Percentiles rank a stretch among this genome's conserved stretches.
These are phyloP conservation scores for Idaea dimidiata DNA, from an alignment of 2,888 invertebrate species.

Conservation along the genomic window DNA sequence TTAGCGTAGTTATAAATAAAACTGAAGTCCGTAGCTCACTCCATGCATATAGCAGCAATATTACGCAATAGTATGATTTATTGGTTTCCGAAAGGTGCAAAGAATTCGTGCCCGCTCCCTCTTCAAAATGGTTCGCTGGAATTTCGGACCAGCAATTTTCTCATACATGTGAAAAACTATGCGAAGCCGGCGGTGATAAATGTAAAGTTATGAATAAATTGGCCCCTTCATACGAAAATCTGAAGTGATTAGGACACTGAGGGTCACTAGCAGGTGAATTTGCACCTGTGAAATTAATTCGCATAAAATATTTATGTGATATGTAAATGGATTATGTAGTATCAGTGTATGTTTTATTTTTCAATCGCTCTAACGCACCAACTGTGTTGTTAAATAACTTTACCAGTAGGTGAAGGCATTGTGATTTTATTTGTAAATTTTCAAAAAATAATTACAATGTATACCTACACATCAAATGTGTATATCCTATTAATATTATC, in stretches of 20 bases:
- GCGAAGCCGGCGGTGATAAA: slow-evolving; percentile 68
- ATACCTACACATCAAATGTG: too few species aligned
- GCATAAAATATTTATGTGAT: slow-evolving; percentile 18
- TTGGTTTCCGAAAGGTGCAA: slow-evolving; percentile 75
- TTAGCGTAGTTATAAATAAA: slow-evolving; percentile 71
- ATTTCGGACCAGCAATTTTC: slow-evolving; percentile 70
- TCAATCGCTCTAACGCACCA: slow-evolving; percentile 35
- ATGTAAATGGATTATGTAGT: slow-evolving; percentile 30
- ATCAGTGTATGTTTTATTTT: slow-evolving; percentile 14
- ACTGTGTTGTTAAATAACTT: slow-evolving; percentile 53
- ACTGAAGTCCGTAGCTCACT: slow-evolving; percentile 56
- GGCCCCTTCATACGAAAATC: slow-evolving; percentile 61
- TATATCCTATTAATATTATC: too few species aligned
- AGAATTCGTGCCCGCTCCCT: slow-evolving; percentile 61
- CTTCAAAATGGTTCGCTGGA: slow-evolving; percentile 61
- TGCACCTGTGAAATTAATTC: slow-evolving; percentile 38
- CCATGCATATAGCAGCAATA: slow-evolving; percentile 73
- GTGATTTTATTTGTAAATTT: too few species aligned
- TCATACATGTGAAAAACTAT: slow-evolving; percentile 71
- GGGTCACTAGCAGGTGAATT: slow-evolving; percentile 54
- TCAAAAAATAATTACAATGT: too few species aligned
- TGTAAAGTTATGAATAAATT: slow-evolving; percentile 77
- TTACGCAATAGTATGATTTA: slow-evolving; percentile 79
- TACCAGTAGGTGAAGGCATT: slow-evolving; percentile 16
- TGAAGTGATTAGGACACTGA: slow-evolving; percentile 70